A percentile compares a stretch with the other conserved stretches of the same genome.
Conservation (phyloP, 2,797 vertebrate species). For the Macropus fuliginosus region DNA sequence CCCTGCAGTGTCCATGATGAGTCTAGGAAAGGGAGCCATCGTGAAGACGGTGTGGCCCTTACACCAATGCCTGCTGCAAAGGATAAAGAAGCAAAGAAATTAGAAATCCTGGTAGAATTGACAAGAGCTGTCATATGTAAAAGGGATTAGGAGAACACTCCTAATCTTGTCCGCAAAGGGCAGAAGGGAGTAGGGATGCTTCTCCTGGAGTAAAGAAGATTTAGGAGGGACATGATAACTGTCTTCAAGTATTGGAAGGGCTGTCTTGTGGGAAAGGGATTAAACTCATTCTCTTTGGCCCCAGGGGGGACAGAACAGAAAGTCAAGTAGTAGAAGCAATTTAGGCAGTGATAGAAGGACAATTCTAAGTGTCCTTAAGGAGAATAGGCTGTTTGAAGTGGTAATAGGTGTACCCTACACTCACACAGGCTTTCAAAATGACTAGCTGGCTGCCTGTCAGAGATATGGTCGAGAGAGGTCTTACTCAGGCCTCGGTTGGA, state of each 20-base stretch:
- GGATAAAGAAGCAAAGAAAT: background rate
- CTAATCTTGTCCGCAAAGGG: background rate
- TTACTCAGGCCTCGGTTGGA: background rate
- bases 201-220: background rate
- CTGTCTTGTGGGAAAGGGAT: background rate
- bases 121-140: background rate
- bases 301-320: background rate
- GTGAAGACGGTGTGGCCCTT: background rate
- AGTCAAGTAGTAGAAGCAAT: background rate
- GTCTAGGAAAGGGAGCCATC: background rate
- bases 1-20: background rate
- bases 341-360: background rate
- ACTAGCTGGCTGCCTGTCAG: background rate
- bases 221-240: background rate
- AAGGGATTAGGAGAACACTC: background rate
- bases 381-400: background rate
- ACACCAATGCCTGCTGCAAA: background rate
- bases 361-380: background rate
- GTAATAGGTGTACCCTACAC: background rate
- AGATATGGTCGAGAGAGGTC: background rate
- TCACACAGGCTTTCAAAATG: background rate
- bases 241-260: background rate
- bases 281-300: background rate
- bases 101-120: background rate
- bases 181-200: background rate